Evolutionary conservation across 2,113 vertebrate species (phyloP).

Genomic region (Meles meles): DNA sequence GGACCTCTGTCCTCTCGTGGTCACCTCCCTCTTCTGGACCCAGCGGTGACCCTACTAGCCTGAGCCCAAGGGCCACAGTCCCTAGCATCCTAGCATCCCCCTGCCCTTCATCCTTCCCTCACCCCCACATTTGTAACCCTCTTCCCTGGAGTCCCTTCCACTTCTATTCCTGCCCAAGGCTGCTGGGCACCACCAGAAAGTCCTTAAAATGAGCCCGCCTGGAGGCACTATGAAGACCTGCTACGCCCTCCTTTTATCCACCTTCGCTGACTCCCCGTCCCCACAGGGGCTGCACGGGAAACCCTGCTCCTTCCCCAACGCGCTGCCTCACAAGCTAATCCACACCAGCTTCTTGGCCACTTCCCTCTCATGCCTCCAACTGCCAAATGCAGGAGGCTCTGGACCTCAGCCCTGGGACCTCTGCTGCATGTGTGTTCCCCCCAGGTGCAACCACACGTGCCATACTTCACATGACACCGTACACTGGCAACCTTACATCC

Average conservation of each 20-base stretch:
- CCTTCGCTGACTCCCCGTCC: not conserved
- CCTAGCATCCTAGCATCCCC: not conserved
- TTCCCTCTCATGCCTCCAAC: not conserved
- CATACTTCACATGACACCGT: not conserved
- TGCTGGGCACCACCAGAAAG: not conserved
- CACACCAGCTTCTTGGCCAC: not conserved
- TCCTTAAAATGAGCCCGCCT: not conserved
- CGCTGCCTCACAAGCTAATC: not conserved
- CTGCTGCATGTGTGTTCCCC: not conserved
- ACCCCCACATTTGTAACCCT: not conserved
- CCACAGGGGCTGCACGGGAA: not conserved
- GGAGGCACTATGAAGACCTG: not conserved
- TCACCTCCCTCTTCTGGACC: not conserved
- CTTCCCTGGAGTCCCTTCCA: not conserved
- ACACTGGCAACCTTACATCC: rapidly evolving
- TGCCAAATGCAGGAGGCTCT: not conserved
- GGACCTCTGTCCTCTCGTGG: not conserved
- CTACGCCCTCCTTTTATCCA: not conserved
- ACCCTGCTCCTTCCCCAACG: not conserved
- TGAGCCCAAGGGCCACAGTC: not conserved
- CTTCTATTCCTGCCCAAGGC: not conserved
- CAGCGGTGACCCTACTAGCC: not conserved
- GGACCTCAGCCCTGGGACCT: not conserved
- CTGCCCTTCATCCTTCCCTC: not conserved
- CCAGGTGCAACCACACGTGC: rapidly evolving